phyloP scores from a whole-genome alignment of 1,140 invertebrate genomes.

The Goniozus legneri region DNA sequence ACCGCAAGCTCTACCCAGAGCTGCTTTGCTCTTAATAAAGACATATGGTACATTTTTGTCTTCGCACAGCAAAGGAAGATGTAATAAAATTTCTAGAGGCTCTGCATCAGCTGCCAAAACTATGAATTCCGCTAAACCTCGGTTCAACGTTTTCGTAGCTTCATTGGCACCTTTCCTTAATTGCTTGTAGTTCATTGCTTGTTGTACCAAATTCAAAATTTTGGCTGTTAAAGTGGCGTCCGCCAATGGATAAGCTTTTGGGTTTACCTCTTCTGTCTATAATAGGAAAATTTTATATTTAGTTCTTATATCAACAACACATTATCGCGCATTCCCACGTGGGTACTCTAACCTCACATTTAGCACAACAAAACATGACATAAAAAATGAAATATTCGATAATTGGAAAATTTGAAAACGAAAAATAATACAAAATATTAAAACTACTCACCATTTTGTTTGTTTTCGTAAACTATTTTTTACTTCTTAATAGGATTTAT shows the following conservation, averaged over 20 bases:
- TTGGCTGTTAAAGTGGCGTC: conserved; percentile 88
- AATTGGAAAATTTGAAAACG: no score
- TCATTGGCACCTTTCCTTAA: conserved; percentile 97
- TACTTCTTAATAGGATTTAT: no score
- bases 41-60: conserved; percentile 99
- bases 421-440: no score
- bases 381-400: no score
- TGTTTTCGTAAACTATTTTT: no score
- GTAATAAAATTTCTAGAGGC: conserved; percentile 95
- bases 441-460: no score
- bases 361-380: no score
- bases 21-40: conserved; percentile 96
- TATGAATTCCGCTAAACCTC: conserved; percentile 93
- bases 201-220: conserved; percentile 93
- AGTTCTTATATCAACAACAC: not conserved
- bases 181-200: conserved; percentile 96
- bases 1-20: conserved; percentile 94
- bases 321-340: not conserved
- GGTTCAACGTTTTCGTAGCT: conserved; percentile 94
- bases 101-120: conserved; percentile 98
- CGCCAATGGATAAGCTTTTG: conserved; percentile 97
- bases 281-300: conserved; percentile 14
- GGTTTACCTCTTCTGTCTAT: conserved; percentile 89
- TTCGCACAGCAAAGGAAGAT: conserved; percentile 96
- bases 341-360: not conserved